Evolutionary conservation across 2,888 invertebrate species (phyloP), one percentile per base, ranked within the genome.

Genomic region (Thalpophila matura): DNA sequence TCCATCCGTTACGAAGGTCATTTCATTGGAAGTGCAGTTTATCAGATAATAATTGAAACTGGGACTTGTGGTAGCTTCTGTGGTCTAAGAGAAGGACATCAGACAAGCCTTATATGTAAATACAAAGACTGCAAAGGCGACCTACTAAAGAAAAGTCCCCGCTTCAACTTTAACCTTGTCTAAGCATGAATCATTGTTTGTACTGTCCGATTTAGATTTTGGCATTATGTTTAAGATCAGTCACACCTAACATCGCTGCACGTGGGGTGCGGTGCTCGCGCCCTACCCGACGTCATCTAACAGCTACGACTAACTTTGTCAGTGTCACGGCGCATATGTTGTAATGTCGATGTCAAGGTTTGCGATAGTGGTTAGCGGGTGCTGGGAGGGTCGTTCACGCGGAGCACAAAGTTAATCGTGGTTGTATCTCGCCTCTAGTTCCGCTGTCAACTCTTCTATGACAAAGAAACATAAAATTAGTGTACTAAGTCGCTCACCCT

Each of bases 401-500:
- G 84, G 76, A 80, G 68, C 79, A 83, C 87, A 86, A 88, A 86
- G 84, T 87, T 88, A 87, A 73, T 86, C 88, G 87, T 88, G 86
- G 87, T 87, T 85, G 83, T 85, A 79, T 61, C 78, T 78, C 73
- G 80, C 84, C 78, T 82, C 82, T 83, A 83, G 82, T 86, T 86
- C 88, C 92, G 92, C 93, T 93, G 93, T 93, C 93, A 93, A 93
- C 92, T 91, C 86, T 88, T 86, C 85, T 85, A 84, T 85, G 87
- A 93, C 93, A 93, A 93, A 94, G 93, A 94, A 93, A 93, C 93
- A 90, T 88, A 83, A 81, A 80, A 78, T 72, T 66, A 78, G 71
- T 74, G 74, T 77, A 75, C 74, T 63, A 74, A 83, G 80, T 82
- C 81, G 83, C 83, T 82, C 81, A 77, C 77, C 68, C 53, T 71